A percentile compares a stretch with the other conserved stretches of the same genome.
These are phyloP conservation scores for Turdus rufiventris DNA, from an alignment of 2,113 vertebrate genomes.

Conservation along the genomic window DNA sequence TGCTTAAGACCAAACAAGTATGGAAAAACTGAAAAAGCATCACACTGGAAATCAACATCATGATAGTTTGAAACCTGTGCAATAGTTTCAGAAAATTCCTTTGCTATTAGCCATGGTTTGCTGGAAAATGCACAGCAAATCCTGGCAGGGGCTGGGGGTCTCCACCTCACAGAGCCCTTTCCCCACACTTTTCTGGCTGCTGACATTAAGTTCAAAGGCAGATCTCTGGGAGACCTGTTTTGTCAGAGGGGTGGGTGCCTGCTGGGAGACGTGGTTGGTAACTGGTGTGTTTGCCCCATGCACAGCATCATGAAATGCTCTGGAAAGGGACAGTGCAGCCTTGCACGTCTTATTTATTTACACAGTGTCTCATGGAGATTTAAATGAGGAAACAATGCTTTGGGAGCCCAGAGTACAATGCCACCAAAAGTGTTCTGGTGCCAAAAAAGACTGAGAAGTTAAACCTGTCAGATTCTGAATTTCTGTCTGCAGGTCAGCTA, in stretches of 20 bases:
- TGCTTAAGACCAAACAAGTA: background rate
- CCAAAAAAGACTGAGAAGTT: background rate
- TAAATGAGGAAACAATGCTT: background rate
- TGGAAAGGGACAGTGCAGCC: background rate
- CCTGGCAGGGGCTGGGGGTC: background rate
- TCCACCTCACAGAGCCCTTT: background rate
- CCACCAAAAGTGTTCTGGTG: background rate
- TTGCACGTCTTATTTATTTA: constrained; percentile 37
- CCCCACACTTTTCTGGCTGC: constrained; percentile 35
- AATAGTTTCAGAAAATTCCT: background rate
- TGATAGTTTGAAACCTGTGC: background rate
- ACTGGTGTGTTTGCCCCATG: background rate
- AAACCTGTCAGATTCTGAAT: background rate
- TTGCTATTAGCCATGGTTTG: background rate
- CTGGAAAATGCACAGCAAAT: background rate
- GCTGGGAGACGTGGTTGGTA: background rate
- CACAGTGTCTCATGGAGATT: background rate
- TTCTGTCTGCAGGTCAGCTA: background rate
- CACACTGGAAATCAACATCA: background rate
- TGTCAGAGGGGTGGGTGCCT: constrained; percentile 44
- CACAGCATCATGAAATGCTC: background rate
- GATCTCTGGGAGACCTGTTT: constrained; percentile 40
- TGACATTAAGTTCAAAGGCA: constrained; percentile 61
- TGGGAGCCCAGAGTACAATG: background rate
- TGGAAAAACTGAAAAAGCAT: background rate